Evolutionary conservation across 2,797 vertebrate genomes (phyloP), one percentile per base, ranked within the genome.

Genomic region (Phalanger gymnotis): DNA sequence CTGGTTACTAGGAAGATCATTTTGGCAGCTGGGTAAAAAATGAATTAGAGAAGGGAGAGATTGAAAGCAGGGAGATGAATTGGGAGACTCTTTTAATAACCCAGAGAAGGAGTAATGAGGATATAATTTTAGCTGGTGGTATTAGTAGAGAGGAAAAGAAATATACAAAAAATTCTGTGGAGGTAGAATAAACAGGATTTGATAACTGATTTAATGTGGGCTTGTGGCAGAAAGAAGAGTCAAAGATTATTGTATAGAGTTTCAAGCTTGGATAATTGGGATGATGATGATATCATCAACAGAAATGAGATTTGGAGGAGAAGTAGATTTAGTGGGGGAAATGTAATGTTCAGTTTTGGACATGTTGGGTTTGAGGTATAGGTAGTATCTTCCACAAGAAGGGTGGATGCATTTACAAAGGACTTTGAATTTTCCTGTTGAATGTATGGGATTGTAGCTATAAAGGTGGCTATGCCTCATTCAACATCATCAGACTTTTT

Each of bases 341-440:
- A 47, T 47, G 40, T 0, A 27, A 7, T n/a, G 7, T 81, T 47
- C 6, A 22, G 19, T 47, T 27, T 81, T 81, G 7, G 9, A 27
- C 40, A 47, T 47, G 7, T 3, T 81, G 40, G 27, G 73, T 81
- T 47, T 81, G n/a, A 47, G 13, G 1, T 47, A 81, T 47, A 40
- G 22, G 7, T 47, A 11, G 73, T 93, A 40, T 19, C 54, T 96
- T 94, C 13, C 92, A 93, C 14, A 91, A 25, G 93, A 61, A 95
- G 91, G 54, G 1, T n/a, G 91, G 89, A n/a, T 73, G 61, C 81
- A n/a, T 16, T 93, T 90, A 52, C 19, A 58, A 19, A n/a, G 90
- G 95, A 93, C 94, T 91, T 94, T 90, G 34, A 90, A 58, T 94
- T 90, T 31, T 40, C 55, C 93, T 52, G n/a, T 54, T 94, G 31